These are phyloP conservation scores for Bujurquina vittata DNA, from an alignment of 2,113 vertebrate genomes.

Conservation along the genomic window DNA sequence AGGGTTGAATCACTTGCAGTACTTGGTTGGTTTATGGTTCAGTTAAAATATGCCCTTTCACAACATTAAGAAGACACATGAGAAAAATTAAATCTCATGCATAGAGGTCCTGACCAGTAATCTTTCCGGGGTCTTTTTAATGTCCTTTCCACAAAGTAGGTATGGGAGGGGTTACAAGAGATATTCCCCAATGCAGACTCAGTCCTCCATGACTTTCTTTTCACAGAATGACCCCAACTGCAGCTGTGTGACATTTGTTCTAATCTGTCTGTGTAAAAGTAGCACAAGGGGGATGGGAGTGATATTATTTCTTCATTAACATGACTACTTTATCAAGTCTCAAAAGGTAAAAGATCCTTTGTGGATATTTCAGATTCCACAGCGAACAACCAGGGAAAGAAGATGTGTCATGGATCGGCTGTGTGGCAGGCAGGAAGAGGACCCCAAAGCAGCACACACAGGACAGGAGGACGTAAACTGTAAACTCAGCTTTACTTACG, in stretches of 20 bases:
- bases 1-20: not conserved
- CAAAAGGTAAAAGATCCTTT: not conserved
- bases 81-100: not conserved
- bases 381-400: not conserved
- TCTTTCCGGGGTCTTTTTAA: not conserved
- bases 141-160: not conserved
- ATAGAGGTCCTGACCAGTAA: not conserved
- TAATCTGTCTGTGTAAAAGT: not conserved
- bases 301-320: not conserved
- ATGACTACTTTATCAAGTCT: not conserved
- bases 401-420: too few species aligned
- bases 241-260: not conserved
- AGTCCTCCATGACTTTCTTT: not conserved
- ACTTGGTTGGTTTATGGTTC: not conserved
- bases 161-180: not conserved
- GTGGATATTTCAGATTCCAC: not conserved
- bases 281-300: not conserved
- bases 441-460: too few species aligned
- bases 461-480: too few species aligned
- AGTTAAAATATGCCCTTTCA: not conserved
- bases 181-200: not conserved
- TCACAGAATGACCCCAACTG: not conserved
- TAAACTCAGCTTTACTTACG: too few species aligned
- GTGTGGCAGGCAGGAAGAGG: too few species aligned
- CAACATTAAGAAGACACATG: not conserved